Evolutionary conservation across 2,797 vertebrate species (phyloP), one percentile per base, ranked within the genome.

Genomic region (Ispidina picta): DNA sequence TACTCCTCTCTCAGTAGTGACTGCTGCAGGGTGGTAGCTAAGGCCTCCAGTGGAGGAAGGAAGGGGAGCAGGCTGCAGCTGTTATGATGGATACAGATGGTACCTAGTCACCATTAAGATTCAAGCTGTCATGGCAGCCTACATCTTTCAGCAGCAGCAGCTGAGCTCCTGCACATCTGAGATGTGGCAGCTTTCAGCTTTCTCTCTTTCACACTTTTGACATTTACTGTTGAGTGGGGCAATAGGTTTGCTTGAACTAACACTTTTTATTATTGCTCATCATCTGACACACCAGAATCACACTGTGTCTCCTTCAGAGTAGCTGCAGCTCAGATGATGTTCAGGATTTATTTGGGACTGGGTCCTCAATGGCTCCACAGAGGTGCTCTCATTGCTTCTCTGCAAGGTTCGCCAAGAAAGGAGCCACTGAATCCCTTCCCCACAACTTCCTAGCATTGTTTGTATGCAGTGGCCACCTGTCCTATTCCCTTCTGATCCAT

Each of bases 241-340:
- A 82, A 74, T 21, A 5, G n/a, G 52, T 37, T 63, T 68, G 29
- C 35, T 44, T 43, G 21, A 39, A 64, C 26, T n/a, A 65, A 10
- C 23, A 41, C 17, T 46, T 23, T 37, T 26, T 33, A 19, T 39
- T 48, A 26, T 6, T 43, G 10, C 20, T 22, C 46, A 28, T 37
- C 23, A 54, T 39, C 29, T 58, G 14, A 64, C 23, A 35, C 7
- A 6, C 13, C 0, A 0, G 41, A 56, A 23, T 22, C 19, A 55
- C 41, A 23, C 18, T 6, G 23, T 25, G 29, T 51, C 22, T 59
- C 49, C 35, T 88, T 41, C 60, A 31, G 46, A 60, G 35, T 12
- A 54, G 29, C 19, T 51, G 15, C 20, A 54, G 71, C 25, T 55
- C 35, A 6, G 9, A 12, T 4, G 15, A 26, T 25, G 10, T 19